Evolutionary conservation across 2,797 vertebrate genomes (phyloP), one percentile per base, ranked within the genome.

Genomic region (Enteromius mattozi): DNA sequence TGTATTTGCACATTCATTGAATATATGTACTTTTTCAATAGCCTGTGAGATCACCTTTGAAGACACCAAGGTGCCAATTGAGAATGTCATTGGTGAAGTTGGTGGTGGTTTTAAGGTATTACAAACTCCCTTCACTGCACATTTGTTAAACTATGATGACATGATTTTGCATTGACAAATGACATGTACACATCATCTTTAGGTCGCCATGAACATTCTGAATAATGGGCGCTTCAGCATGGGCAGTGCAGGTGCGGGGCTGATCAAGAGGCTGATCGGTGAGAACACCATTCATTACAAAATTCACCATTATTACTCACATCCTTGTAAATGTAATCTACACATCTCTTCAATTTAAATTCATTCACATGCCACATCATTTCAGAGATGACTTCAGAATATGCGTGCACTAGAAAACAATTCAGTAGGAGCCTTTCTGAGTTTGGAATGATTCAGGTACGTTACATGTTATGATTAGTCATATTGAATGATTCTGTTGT

Each of bases 261-360:
- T 99, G 93, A 96, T 99, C 45, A 99, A 98, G 86, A 99, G 96
- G 59, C 77, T 99, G 71, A 99, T 99, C 9, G 97, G 98, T 99
- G 92, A 84, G 92, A 61, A 40, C 0, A 30, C 14, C 7, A 63
- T 45, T 13, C 27, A 14, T 35, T 13, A 9, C 6, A 19, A 47
- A 8, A 19, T 10, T 30, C 24, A 7, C 7, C 35, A 16, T 78
- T 65, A 9, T 61, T 33, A n/a, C 24, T 33, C 13, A 14, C 8
- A 14, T 59, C 2, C 24, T 45, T 45, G 40, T 70, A 40, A 47
- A 42, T 24, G 21, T n/a, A 24, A 17, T 27, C n/a, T 61, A 59
- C 0, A 17, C 27, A 21, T 45, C 14, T n/a, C 27, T 2, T 12
- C 13, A 13, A 2, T 16, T 63, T 3, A 40, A 63, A 51, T 72